Percentiles rank a stretch among this genome's conserved stretches.
phyloP scores from a whole-genome alignment of 1,140 invertebrate species.

The Ceratina calcarata region DNA sequence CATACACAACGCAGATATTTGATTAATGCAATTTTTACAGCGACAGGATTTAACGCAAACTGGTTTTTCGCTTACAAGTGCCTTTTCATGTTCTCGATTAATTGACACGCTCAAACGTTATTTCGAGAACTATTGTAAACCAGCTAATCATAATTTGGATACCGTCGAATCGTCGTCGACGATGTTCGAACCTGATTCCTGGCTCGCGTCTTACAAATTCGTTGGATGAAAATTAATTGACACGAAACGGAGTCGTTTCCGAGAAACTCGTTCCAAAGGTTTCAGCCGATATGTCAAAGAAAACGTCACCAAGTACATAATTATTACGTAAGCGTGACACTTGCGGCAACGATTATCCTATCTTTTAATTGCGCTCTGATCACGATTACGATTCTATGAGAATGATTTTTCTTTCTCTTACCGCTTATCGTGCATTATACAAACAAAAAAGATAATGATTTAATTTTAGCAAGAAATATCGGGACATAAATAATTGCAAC shows the following conservation, averaged over 20 bases:
- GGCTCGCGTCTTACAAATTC: no score
- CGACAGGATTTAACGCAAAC: not conserved
- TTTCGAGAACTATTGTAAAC: no score
- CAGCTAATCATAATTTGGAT: no score
- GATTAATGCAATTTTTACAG: slow-evolving; percentile 18
- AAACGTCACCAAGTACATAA: not conserved
- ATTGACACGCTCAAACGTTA: not conserved
- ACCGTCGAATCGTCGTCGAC: no score
- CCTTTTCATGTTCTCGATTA: not conserved
- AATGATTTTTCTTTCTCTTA: not conserved
- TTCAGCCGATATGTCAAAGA: not conserved
- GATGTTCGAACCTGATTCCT: no score
- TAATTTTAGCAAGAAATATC: not conserved
- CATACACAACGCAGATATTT: not conserved
- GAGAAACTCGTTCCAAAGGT: not conserved
- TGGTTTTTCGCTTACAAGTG: not conserved
- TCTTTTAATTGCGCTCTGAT: not conserved
- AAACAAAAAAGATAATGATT: not conserved
- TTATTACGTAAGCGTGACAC: not conserved
- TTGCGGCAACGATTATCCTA: not conserved
- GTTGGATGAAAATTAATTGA: slow-evolving; percentile 6
- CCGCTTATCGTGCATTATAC: not conserved
- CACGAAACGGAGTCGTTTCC: not conserved
- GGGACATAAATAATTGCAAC: no score
- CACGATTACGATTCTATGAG: not conserved